Percentiles rank a stretch among this genome's conserved stretches.
phyloP scores from a whole-genome alignment of 2,113 vertebrate species.

The Neolamprologus variostigma region DNA sequence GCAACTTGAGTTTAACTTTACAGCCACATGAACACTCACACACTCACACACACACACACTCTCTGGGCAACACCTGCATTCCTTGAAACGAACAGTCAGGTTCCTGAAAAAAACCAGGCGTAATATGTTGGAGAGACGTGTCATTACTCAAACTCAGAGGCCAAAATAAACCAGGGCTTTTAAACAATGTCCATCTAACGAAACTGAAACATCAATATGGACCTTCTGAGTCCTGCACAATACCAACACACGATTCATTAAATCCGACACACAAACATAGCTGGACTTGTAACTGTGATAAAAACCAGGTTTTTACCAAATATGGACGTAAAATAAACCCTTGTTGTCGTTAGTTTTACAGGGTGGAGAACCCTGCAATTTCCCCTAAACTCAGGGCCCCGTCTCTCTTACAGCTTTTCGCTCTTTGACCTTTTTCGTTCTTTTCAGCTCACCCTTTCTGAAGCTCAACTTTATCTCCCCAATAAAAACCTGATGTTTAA shows the following conservation, averaged over 20 bases:
- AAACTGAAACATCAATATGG: background rate
- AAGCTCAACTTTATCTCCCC: background rate
- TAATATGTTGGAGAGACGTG: background rate
- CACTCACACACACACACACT: rapidly evolving
- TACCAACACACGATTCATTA: background rate
- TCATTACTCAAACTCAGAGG: background rate
- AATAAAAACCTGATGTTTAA: background rate
- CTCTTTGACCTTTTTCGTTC: background rate
- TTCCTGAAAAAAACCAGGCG: background rate
- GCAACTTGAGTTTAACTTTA: background rate
- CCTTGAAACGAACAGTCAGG: background rate
- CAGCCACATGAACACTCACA: background rate
- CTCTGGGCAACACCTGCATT: constrained; percentile 10
- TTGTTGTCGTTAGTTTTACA: constrained; percentile 3
- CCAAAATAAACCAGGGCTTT: background rate
- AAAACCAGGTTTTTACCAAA: constrained; percentile 7
- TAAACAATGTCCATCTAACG: background rate
- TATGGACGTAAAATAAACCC: constrained; percentile 7
- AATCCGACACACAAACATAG: background rate
- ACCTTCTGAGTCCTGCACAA: background rate
- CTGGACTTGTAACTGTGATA: background rate
- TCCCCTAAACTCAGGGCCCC: background rate
- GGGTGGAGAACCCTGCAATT: constrained; percentile 6
- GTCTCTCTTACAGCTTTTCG: background rate
- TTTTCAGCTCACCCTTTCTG: background rate